Evolutionary conservation across 2,888 invertebrate species (phyloP).

Genomic region (Isoperla grammatica): DNA sequence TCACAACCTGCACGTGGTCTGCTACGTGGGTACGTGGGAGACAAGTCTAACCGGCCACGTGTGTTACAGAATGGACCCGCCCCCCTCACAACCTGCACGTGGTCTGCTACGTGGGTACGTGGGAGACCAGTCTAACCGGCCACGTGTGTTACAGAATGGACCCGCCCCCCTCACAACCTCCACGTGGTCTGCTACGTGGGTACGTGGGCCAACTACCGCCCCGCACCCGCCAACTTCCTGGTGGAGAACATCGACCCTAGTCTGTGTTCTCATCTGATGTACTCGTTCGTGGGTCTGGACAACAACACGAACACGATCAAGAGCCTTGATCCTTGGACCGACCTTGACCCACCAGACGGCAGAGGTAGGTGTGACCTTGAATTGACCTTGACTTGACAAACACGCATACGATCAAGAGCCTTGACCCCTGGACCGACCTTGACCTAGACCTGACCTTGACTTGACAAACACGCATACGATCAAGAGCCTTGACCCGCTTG

Average conservation of each 20-base stretch:
- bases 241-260: slow-evolving; percentile 39
- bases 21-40: no score
- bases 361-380: slow-evolving; percentile 27
- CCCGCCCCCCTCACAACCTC: neutral
- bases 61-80: no score
- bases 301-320: slow-evolving; percentile 36
- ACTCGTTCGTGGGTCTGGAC: slow-evolving; percentile 41
- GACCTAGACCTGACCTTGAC: no score
- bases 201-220: slow-evolving; percentile 39
- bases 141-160: slow-evolving; percentile 1
- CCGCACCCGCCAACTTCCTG: slow-evolving; percentile 37
- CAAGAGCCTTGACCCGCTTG: slow-evolving; percentile 37
- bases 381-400: neutral
- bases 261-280: slow-evolving; percentile 42
- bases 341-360: slow-evolving; percentile 30
- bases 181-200: slow-evolving; percentile 40
- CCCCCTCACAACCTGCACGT: no score
- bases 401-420: slow-evolving; percentile 34
- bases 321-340: slow-evolving; percentile 37
- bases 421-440: slow-evolving; percentile 37
- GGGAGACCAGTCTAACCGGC: no score
- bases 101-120: no score
- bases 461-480: slow-evolving; percentile 37
- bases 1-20: no score
- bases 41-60: no score